These are phyloP conservation scores for Baronia brevicornis DNA, from an alignment of 2,888 invertebrate species.

Conservation along the genomic window DNA sequence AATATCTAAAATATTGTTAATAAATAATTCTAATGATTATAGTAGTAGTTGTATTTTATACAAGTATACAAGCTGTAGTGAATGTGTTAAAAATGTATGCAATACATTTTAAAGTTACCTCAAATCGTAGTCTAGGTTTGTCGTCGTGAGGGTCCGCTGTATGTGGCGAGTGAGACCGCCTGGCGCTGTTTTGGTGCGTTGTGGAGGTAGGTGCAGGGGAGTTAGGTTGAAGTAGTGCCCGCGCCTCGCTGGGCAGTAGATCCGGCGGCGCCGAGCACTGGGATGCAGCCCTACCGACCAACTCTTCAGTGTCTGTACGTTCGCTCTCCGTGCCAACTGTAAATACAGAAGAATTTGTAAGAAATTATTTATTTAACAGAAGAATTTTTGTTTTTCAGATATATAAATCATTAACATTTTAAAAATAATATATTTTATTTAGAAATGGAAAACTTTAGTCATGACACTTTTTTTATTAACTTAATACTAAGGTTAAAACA, in stretches of 20 bases:
- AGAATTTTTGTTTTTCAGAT: too few species aligned
- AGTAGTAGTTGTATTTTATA: too few species aligned
- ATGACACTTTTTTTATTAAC: too few species aligned
- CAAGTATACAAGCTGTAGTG: too few species aligned
- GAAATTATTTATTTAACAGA: neutral
- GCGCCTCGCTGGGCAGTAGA: slow-evolving; percentile 73
- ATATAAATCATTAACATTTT: too few species aligned
- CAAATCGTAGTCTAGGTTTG: slow-evolving; percentile 60
- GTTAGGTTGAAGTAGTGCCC: slow-evolving; percentile 60
- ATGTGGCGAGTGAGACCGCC: slow-evolving; percentile 19
- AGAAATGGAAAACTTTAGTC: too few species aligned
- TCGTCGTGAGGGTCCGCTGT: slow-evolving; percentile 36
- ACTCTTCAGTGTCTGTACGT: slow-evolving; percentile 82
- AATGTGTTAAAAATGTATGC: too few species aligned
- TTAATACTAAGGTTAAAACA: too few species aligned
- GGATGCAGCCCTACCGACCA: slow-evolving; percentile 78
- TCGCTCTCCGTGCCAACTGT: slow-evolving; percentile 78
- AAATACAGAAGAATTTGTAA: too few species aligned
- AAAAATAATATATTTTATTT: too few species aligned
- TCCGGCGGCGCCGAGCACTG: slow-evolving; percentile 80
- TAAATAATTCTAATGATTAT: too few species aligned
- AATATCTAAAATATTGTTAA: too few species aligned
- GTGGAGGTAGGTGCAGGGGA: slow-evolving; percentile 27
- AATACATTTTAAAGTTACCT: slow-evolving; percentile 35
- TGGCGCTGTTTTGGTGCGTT: slow-evolving; percentile 19